Evolutionary conservation across 2,888 invertebrate species (phyloP), one percentile per base, ranked within the genome.

Genomic region (Phengaris alcon): DNA sequence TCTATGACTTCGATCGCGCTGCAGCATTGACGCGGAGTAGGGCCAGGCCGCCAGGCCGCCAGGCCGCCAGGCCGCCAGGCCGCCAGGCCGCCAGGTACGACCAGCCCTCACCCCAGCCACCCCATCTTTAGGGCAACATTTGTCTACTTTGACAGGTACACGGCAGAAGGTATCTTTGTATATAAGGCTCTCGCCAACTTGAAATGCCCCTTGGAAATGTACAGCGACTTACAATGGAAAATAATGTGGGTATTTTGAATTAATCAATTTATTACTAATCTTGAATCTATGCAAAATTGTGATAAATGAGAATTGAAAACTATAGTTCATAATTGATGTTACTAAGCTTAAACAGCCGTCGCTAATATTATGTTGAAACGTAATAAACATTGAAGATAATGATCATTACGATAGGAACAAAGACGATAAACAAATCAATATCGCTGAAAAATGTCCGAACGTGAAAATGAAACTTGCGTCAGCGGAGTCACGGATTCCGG

Each of bases 111-210:
- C 74, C 76, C 78, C 75, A 68, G 73, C 77, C 80, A 77, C 80
- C 80, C 79, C 81, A 69, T 78, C 78, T 78, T 78, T 55, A 70
- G 75, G 75, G 73, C 74, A 77, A 75, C 81, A 85, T 85, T 85
- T 87, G 87, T 88, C 88, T 88, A 86, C 86, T 88, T 88, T 87
- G 88, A 87, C 89, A 90, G 90, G 89, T 90, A 88, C 87, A 86
- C 55, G 76, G 77, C 77, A 52, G 70, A 70, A 70, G 52, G 70
- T 70, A 70, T 51, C 15, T 70, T 51, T 69, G 69, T 69, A 59
- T 59, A 59, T 59, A 59, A 22, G 15, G 54, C 54, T 54, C 54
- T 7, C 15, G 69, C 13, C 48, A 51, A 69, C 51, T 69, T 48
- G 48, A n/a, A 69, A 48, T 69, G 59, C 59, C 59, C 59, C 22